These are phyloP conservation scores for Sarcophaga peregrina DNA, from an alignment of 1,140 invertebrate genomes.

Conservation along the genomic window DNA sequence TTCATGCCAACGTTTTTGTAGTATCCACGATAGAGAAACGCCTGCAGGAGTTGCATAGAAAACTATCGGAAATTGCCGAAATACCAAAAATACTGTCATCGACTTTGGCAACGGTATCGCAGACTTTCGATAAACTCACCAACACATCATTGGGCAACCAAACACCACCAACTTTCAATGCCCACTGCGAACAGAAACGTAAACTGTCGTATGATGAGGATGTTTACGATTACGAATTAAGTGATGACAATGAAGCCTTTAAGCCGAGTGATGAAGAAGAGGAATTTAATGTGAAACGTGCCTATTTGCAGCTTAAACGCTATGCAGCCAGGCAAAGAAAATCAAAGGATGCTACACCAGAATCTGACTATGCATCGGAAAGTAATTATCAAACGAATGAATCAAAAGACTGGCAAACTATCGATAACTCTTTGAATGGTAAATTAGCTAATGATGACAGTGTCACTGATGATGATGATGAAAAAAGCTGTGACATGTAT, in stretches of 20 bases:
- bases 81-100: slow-evolving; percentile 62
- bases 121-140: slow-evolving; percentile 58
- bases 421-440: not conserved
- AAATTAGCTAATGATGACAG: slow-evolving; percentile 15
- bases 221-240: slow-evolving; percentile 59
- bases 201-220: slow-evolving; percentile 63
- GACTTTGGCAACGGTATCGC: slow-evolving; percentile 63
- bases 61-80: slow-evolving; percentile 62
- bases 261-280: slow-evolving; percentile 29
- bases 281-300: not conserved
- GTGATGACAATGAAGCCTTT: slow-evolving; percentile 37
- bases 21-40: slow-evolving; percentile 57
- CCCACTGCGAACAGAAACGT: slow-evolving; percentile 40
- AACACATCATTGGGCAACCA: slow-evolving; percentile 38
- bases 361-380: slow-evolving; percentile 66
- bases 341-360: slow-evolving; percentile 57
- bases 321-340: slow-evolving; percentile 42
- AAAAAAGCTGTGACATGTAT: not conserved
- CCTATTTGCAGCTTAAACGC: slow-evolving; percentile 10
- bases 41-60: slow-evolving; percentile 62
- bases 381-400: slow-evolving; percentile 61
- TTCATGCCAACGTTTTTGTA: not conserved
- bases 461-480: slow-evolving; percentile 9
- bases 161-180: slow-evolving; percentile 21
- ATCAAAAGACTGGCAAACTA: slow-evolving; percentile 6